These are phyloP conservation scores for Spodoptera litura DNA, from an alignment of 1,140 invertebrate genomes.

Conservation along the genomic window DNA sequence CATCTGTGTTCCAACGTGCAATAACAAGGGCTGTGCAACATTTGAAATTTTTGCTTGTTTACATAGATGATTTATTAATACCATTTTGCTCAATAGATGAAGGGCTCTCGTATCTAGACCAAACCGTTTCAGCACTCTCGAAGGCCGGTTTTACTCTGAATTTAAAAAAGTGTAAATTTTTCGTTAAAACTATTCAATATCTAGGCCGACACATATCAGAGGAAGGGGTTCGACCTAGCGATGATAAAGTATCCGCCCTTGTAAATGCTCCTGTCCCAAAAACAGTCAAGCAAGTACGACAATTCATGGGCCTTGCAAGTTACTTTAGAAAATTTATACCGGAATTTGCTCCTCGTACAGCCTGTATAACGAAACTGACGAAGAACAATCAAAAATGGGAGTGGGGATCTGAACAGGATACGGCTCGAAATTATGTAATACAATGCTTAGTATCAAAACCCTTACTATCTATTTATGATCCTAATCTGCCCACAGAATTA, in stretches of 20 bases:
- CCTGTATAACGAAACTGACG: not conserved
- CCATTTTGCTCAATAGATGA: not conserved
- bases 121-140: not conserved
- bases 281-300: conserved; percentile 4
- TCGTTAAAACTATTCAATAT: not conserved
- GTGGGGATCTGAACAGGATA: not conserved
- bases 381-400: not conserved
- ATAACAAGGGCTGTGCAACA: not conserved
- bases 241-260: not conserved
- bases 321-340: conserved; percentile 16
- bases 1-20: not conserved
- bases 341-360: conserved; percentile 3
- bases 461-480: not conserved
- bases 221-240: not conserved
- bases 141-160: not conserved
- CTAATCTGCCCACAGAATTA: not conserved
- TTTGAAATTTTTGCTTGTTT: not conserved
- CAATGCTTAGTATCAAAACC: not conserved
- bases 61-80: not conserved
- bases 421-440: not conserved
- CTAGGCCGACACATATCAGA: not conserved
- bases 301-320: too few relatives aligned
- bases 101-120: not conserved
- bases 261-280: not conserved
- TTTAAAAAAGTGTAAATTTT: conserved; percentile 6